Conservation (phyloP, 2,113 vertebrate genomes). For the Corythaixoides concolor region DNA sequence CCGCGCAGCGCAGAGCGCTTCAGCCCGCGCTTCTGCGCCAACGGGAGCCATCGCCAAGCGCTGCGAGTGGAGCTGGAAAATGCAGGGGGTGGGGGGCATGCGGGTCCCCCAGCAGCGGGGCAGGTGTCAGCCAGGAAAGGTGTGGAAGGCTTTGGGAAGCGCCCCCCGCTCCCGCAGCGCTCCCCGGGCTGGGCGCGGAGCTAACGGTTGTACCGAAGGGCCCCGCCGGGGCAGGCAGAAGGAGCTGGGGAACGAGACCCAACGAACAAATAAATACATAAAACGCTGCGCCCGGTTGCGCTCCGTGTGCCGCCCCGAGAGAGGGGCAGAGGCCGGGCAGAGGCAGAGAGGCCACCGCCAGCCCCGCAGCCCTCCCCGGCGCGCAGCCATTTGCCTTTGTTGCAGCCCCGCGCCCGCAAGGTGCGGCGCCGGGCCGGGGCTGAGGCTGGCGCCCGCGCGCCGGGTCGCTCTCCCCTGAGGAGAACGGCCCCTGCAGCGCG, state of each 20-base stretch:
- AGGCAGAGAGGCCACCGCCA: not conserved
- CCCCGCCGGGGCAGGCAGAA: not conserved
- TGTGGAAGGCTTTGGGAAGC: not conserved
- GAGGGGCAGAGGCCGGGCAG: not conserved
- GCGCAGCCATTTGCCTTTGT: slow-evolving; percentile 68
- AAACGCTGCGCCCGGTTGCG: not conserved
- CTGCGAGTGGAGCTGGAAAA: not conserved
- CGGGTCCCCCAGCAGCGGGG: not conserved
- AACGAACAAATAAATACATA: not conserved
- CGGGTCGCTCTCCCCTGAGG: not conserved
- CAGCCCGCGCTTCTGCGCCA: not conserved
- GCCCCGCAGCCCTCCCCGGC: not conserved
- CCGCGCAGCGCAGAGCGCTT: not conserved
- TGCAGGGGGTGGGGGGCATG: not conserved
- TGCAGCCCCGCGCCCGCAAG: slow-evolving; percentile 10
- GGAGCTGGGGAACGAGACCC: not conserved
- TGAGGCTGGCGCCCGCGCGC: not conserved
- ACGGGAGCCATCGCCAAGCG: not conserved
- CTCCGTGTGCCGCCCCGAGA: not conserved
- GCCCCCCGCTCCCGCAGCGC: not conserved
- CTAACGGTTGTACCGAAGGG: not conserved
- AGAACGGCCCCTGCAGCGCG: not conserved
- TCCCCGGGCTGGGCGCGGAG: not conserved
- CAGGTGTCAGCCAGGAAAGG: not conserved
- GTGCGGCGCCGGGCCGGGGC: not conserved